Evolutionary conservation across 2,888 invertebrate species (phyloP), one percentile per base, ranked within the genome.

Genomic region (Drosophila siamana): DNA sequence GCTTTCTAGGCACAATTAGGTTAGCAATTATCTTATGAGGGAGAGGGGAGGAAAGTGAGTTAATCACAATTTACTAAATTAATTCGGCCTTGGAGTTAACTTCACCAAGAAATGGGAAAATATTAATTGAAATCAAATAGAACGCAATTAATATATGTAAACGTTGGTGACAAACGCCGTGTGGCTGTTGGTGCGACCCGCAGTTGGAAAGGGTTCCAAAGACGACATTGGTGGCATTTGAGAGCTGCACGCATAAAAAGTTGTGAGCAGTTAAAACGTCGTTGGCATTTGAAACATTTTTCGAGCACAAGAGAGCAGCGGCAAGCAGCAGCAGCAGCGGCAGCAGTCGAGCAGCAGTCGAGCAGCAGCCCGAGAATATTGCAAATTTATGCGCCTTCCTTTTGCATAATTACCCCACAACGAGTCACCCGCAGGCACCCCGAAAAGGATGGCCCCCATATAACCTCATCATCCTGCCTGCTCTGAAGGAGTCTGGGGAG

Each of bases 381-480:
- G 85, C 85, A 85, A 85, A 88, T 86, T 85, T 85, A 85, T 85
- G 86, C 84, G 88, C 76, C 85, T 78, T 86, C 81, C 88, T 86
- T 85, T 84, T 85, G 85, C 85, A 85, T 85, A 85, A 85, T 85
- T 85, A 85, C 82, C 85, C 78, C 81, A 65, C 82, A 73, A 78
- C 81, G 82, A 78, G 74, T 65, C 63, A 64, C 63, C 69, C 69
- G 63, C 72, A 63, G 60, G 68, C 74, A 46, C 2, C 46, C 46
- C 15, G 36, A 52, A 48, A 54, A 54, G 36, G 26, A 36, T 40
- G 36, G 36, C 47, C 43, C 43, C 41, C 36, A 28, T 19, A 15
- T 43, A 44, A 51, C 44, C 40, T 6, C 43, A 26, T 5, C 26
- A 6, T 26, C 5, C 24, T 4, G n/a, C 33, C 33, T 11, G n/a